Evolutionary conservation across 2,888 invertebrate genomes (phyloP).

Genomic region (Tipula unca): DNA sequence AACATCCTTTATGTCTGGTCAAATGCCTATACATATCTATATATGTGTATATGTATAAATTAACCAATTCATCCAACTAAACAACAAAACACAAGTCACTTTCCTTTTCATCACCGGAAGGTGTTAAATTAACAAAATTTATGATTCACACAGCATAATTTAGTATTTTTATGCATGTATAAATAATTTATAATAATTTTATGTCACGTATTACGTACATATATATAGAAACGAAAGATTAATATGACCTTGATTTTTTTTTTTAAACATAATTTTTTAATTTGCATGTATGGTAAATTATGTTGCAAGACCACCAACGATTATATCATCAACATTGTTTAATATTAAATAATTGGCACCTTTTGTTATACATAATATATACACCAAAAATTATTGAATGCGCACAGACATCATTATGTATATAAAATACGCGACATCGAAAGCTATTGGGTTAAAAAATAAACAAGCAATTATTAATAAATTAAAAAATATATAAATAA

Average conservation of each 20-base stretch:
- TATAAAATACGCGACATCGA: background rate
- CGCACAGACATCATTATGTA: background rate
- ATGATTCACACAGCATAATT: background rate
- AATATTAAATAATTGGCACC: background rate
- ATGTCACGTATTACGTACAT: background rate
- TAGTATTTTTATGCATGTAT: background rate
- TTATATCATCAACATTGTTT: background rate
- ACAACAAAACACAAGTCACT: background rate
- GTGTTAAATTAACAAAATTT: background rate
- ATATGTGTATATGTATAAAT: background rate
- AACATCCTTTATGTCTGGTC: background rate
- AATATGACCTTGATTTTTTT: background rate
- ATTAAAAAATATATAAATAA: conserved; percentile 3
- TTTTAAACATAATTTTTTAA: background rate
- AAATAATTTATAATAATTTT: background rate
- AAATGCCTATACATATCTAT: no score
- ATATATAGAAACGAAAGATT: background rate
- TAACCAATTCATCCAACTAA: background rate
- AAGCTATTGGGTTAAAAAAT: background rate
- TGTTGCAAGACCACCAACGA: background rate
- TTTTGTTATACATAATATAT: background rate
- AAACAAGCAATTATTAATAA: background rate
- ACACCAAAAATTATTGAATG: background rate
- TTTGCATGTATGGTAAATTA: background rate
- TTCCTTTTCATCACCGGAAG: background rate